Evolutionary conservation across 2,888 invertebrate species (phyloP).

Genomic region (Morpho deidamia): DNA sequence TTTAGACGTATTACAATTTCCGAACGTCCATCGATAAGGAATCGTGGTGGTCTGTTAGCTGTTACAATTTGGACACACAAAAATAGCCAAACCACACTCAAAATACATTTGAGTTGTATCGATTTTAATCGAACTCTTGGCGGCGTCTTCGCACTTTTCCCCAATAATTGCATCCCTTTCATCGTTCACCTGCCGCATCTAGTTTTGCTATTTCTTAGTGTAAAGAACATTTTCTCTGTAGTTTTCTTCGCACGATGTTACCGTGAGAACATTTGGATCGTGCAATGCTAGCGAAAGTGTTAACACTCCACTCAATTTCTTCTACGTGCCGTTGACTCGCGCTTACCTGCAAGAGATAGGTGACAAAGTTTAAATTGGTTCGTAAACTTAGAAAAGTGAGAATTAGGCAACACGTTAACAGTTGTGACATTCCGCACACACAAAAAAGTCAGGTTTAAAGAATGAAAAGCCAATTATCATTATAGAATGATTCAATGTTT

Average conservation of each 20-base stretch:
- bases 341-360: conserved; percentile 52
- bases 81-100: conserved; percentile 34
- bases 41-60: conserved; percentile 90
- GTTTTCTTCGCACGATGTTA: conserved; percentile 65
- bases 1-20: conserved; percentile 94
- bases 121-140: conserved; percentile 66
- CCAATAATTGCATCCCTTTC: conserved; percentile 39
- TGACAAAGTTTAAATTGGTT: conserved; percentile 39
- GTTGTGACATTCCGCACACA: background rate
- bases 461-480: background rate
- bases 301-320: conserved; percentile 49
- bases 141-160: conserved; percentile 36
- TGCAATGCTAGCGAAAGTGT: conserved; percentile 60
- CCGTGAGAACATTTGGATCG: conserved; percentile 48
- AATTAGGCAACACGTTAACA: background rate
- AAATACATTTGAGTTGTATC: conserved; percentile 29
- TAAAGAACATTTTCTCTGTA: conserved; percentile 58
- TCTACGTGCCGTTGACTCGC: conserved; percentile 50
- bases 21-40: conserved; percentile 91
- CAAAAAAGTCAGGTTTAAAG: background rate
- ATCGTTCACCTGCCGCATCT: conserved; percentile 62
- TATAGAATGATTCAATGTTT: no score
- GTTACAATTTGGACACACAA: conserved; percentile 35
- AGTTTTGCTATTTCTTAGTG: conserved; percentile 40
- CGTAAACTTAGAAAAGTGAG: conserved; percentile 41